phyloP scores from a whole-genome alignment of 1,140 invertebrate genomes.

The Frieseomelitta varia region DNA sequence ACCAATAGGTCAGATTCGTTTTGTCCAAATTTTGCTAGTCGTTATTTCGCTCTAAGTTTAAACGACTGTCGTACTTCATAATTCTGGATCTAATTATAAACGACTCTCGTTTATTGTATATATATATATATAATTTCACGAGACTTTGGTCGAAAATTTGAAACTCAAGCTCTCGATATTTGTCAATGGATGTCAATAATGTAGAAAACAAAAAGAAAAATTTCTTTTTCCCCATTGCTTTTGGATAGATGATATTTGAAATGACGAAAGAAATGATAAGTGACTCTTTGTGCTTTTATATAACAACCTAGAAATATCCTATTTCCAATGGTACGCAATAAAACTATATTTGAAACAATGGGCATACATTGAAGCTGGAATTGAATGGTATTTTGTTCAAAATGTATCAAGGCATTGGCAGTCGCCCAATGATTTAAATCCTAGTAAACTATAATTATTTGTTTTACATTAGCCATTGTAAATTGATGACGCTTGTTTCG shows the following conservation, averaged over 20 bases:
- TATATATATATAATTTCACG: not conserved
- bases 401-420: constrained; percentile 30
- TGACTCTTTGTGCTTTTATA: not conserved
- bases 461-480: constrained; percentile 22
- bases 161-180: not conserved
- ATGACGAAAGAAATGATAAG: not conserved
- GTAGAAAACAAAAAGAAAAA: too few species aligned
- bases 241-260: not conserved
- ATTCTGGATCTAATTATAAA: not conserved
- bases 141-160: not conserved
- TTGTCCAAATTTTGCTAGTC: not conserved
- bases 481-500: constrained; percentile 10
- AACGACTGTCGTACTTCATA: not conserved
- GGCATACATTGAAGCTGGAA: not conserved
- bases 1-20: constrained; percentile 13
- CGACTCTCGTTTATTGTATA: not conserved
- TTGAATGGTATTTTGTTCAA: constrained; percentile 17
- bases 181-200: too few species aligned
- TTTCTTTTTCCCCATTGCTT: not conserved
- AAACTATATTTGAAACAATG: constrained; percentile 31
- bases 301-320: not conserved
- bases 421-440: constrained; percentile 27
- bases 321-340: constrained; percentile 15
- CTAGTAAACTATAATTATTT: constrained; percentile 27
- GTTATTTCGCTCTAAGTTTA: not conserved